phyloP scores from a whole-genome alignment of 2,797 vertebrate species.

The Cyclura pinguis region DNA sequence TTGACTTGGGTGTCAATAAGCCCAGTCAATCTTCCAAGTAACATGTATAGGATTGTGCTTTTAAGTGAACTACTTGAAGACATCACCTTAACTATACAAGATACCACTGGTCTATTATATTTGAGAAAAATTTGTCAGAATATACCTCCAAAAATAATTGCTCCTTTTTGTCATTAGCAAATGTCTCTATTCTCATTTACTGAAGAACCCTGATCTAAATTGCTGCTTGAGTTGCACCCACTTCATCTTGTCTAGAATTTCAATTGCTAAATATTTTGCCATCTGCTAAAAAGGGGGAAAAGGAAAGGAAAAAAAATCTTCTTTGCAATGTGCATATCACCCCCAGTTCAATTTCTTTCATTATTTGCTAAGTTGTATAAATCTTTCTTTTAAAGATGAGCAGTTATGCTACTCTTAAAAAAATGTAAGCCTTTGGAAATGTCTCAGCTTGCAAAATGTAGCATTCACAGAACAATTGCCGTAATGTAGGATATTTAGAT shows the following conservation, averaged over 20 bases:
- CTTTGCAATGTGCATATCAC: not conserved
- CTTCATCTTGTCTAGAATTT: not conserved
- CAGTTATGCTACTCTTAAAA: not conserved
- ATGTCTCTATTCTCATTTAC: rapidly evolving
- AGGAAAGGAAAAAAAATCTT: not conserved
- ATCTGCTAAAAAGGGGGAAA: not conserved
- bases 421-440: not conserved
- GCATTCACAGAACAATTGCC: not conserved
- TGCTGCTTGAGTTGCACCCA: not conserved
- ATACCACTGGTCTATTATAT: not conserved
- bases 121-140: not conserved
- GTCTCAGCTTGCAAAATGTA: not conserved
- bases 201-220: not conserved
- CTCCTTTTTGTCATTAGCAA: not conserved
- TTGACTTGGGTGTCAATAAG: not conserved
- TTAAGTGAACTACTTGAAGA: not conserved
- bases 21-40: too few species aligned
- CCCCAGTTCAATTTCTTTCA: not conserved
- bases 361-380: not conserved
- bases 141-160: not conserved
- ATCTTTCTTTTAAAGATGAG: rapidly evolving
- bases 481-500: constrained; percentile 9
- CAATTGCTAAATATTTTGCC: constrained; percentile 24
- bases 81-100: not conserved
- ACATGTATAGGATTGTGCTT: not conserved